Conservation (phyloP, 1,140 invertebrate species). For the Halesus radiatus region DNA sequence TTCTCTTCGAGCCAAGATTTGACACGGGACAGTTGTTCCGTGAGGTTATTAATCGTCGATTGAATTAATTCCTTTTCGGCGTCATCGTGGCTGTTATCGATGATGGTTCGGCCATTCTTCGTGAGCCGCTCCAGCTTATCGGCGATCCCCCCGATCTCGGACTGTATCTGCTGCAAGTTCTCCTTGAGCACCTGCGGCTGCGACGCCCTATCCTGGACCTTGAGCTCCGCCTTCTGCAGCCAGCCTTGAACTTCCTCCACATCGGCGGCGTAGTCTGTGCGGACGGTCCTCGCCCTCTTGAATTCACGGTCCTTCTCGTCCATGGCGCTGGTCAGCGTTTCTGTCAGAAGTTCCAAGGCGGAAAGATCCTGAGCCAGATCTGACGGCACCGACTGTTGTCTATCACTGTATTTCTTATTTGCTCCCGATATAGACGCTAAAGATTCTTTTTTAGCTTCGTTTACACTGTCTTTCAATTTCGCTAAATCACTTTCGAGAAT, state of each 20-base stretch:
- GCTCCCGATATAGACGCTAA: slow-evolving; percentile 76
- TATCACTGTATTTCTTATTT: slow-evolving; percentile 77
- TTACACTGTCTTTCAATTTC: slow-evolving; percentile 68
- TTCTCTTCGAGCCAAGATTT: slow-evolving; percentile 85
- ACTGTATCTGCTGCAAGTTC: slow-evolving; percentile 81
- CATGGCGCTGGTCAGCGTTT: slow-evolving; percentile 82
- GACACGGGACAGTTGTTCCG: slow-evolving; percentile 84
- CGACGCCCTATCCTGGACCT: slow-evolving; percentile 84
- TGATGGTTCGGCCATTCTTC: slow-evolving; percentile 82
- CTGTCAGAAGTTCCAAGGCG: slow-evolving; percentile 83
- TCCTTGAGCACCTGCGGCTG: slow-evolving; percentile 84
- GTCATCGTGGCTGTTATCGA: slow-evolving; percentile 83
- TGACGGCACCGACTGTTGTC: slow-evolving; percentile 78
- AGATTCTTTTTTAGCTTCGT: slow-evolving; percentile 70
- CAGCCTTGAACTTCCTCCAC: slow-evolving; percentile 86
- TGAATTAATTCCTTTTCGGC: slow-evolving; percentile 83
- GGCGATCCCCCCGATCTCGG: slow-evolving; percentile 78
- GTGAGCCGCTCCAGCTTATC: slow-evolving; percentile 85
- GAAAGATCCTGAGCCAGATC: slow-evolving; percentile 84
- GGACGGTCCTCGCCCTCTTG: slow-evolving; percentile 85
- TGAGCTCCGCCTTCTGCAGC: slow-evolving; percentile 86
- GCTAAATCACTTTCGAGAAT: slow-evolving; percentile 70
- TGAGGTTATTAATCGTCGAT: slow-evolving; percentile 81
- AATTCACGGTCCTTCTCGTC: slow-evolving; percentile 90
- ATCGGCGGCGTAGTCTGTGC: slow-evolving; percentile 83